Evolutionary conservation across 2,113 vertebrate species (phyloP).

Genomic region (Calyptomena viridis): DNA sequence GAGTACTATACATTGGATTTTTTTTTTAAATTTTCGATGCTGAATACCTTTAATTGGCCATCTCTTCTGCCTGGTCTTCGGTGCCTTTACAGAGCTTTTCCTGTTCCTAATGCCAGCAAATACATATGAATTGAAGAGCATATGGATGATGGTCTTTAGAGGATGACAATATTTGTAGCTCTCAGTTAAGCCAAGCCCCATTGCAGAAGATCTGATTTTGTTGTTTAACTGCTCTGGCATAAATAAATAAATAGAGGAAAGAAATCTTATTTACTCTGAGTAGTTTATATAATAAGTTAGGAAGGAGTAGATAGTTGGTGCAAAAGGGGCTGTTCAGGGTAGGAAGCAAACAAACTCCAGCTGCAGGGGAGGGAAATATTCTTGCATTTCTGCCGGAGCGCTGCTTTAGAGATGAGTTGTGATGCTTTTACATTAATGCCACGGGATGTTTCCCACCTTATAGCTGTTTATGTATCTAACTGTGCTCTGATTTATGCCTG

Average conservation of each 20-base stretch:
- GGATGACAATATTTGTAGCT: neutral
- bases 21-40: neutral
- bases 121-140: neutral
- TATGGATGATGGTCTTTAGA: neutral
- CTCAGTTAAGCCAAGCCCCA: neutral
- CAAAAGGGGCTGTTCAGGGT: neutral
- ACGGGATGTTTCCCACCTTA: neutral
- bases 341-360: neutral
- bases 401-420: neutral
- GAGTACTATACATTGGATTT: neutral
- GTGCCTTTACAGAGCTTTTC: neutral
- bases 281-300: neutral
- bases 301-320: neutral
- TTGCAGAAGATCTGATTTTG: neutral
- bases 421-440: neutral
- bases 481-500: neutral
- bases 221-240: neutral
- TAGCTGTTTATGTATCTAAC: neutral
- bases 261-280: neutral
- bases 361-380: neutral
- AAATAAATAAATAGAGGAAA: neutral
- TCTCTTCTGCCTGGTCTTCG: neutral
- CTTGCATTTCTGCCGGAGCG: fast-evolving
- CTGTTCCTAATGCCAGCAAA: neutral
- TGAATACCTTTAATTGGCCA: neutral